These are phyloP conservation scores for Siniperca scherzeri DNA, from an alignment of 2,797 vertebrate species.

Conservation along the genomic window DNA sequence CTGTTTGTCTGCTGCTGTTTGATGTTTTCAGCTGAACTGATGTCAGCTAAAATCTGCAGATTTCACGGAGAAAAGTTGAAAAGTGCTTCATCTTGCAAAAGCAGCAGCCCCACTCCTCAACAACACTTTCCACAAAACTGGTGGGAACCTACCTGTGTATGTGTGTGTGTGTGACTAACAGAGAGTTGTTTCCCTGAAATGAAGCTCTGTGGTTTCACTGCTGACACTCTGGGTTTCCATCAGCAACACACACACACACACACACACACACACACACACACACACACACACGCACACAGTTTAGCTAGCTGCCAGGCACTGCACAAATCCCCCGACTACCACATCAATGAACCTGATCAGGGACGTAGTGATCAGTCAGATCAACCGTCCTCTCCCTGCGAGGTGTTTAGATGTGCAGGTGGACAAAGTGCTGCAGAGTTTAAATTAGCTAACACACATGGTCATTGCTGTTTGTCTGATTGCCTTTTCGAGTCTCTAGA, in stretches of 20 bases:
- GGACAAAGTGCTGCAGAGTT: neutral
- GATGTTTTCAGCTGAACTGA: neutral
- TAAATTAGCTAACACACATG: too few relatives aligned
- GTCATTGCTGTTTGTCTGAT: too few relatives aligned
- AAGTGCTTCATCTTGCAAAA: neutral
- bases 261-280: slow-evolving; percentile 21
- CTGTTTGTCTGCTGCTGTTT: neutral
- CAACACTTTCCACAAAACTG: slow-evolving; percentile 42
- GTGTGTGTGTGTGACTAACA: slow-evolving; percentile 39
- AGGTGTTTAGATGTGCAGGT: neutral
- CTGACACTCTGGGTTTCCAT: slow-evolving; percentile 64
- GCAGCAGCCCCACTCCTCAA: slow-evolving; percentile 2
- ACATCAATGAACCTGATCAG: slow-evolving; percentile 7
- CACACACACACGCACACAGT: slow-evolving; percentile 15
- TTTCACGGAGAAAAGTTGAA: neutral
- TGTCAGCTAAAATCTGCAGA: neutral
- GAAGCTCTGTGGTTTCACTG: slow-evolving; percentile 75
- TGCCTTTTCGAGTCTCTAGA: too few relatives aligned
- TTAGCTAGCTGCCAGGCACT: neutral
- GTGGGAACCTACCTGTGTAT: slow-evolving; percentile 28
- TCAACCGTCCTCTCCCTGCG: neutral
- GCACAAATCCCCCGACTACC: neutral
- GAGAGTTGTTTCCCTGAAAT: slow-evolving; percentile 71
- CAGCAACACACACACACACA: slow-evolving; percentile 42
- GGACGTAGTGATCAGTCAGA: neutral